Conservation (phyloP, 53 echinoderm and acorn worm genomes). For the Zoroaster sp. region DNA sequence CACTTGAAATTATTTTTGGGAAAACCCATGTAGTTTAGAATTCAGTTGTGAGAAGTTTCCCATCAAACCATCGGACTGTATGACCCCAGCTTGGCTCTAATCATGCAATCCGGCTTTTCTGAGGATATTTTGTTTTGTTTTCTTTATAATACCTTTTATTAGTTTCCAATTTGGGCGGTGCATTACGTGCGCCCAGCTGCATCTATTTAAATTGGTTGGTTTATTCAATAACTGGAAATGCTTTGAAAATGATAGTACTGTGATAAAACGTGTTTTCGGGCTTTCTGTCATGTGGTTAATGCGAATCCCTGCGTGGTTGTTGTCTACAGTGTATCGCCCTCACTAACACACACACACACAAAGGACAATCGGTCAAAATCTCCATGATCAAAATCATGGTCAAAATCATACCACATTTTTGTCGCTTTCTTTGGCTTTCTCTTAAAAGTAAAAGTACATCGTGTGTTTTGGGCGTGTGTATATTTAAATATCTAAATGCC, state of each 20-base stretch:
- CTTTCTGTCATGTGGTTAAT: background rate
- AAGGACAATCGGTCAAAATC: background rate
- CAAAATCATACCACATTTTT: background rate
- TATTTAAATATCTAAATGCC: too few relatives aligned
- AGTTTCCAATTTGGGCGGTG: background rate
- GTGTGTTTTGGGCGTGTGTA: too few relatives aligned
- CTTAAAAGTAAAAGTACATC: too few relatives aligned
- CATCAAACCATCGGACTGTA: too few relatives aligned
- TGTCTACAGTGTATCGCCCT: background rate
- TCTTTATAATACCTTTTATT: background rate
- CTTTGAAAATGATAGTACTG: background rate
- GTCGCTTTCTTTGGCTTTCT: too few relatives aligned
- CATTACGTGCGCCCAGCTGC: conserved; percentile 3
- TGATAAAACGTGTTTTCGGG: background rate
- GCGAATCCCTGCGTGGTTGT: background rate
- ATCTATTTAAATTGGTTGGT: background rate
- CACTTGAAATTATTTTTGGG: too few relatives aligned
- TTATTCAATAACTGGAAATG: background rate
- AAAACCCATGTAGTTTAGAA: too few relatives aligned
- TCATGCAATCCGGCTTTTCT: background rate
- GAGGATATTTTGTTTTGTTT: background rate
- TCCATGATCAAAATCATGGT: background rate
- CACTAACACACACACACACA: background rate
- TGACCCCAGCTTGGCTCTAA: background rate
- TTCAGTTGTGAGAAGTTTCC: too few relatives aligned